Evolutionary conservation across 2,888 invertebrate genomes (phyloP).

Genomic region (Spilosoma lubricipeda): DNA sequence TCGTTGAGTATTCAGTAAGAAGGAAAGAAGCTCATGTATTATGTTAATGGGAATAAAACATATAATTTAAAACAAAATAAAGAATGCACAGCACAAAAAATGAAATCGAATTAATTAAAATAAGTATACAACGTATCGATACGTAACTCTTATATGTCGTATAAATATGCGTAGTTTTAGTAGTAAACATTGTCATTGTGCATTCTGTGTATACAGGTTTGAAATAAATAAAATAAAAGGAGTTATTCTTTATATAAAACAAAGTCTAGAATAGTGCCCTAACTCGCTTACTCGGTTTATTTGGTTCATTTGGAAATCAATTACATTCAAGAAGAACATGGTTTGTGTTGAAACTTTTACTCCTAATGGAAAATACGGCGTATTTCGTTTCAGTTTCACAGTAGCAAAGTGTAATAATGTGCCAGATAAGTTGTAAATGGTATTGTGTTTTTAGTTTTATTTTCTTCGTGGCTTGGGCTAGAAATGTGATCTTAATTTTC

Average conservation of each 20-base stretch:
- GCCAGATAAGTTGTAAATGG: slow-evolving; percentile 42
- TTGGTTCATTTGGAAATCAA: slow-evolving; percentile 13
- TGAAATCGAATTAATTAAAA: too few species aligned
- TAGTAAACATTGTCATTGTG: too few species aligned
- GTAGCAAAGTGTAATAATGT: slow-evolving; percentile 35
- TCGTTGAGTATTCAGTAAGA: neutral
- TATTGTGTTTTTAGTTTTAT: slow-evolving; percentile 43
- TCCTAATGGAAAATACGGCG: slow-evolving; percentile 9
- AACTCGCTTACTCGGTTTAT: neutral
- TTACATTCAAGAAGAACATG: slow-evolving; percentile 6
- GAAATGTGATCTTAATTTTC: neutral
- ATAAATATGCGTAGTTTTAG: too few species aligned
- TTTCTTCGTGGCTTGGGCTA: slow-evolving; percentile 22
- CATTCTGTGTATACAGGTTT: too few species aligned
- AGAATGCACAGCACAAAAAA: too few species aligned
- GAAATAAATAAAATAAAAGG: neutral
- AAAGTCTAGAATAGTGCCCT: neutral
- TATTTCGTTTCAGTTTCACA: slow-evolving; percentile 26
- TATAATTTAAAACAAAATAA: neutral
- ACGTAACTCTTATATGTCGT: too few species aligned
- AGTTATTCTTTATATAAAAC: neutral
- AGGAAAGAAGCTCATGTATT: neutral
- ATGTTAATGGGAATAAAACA: neutral
- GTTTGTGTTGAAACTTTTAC: slow-evolving; percentile 13
- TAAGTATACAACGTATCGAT: too few species aligned